phyloP scores from a whole-genome alignment of 2,888 invertebrate genomes.

The Pterobdella sp. region DNA sequence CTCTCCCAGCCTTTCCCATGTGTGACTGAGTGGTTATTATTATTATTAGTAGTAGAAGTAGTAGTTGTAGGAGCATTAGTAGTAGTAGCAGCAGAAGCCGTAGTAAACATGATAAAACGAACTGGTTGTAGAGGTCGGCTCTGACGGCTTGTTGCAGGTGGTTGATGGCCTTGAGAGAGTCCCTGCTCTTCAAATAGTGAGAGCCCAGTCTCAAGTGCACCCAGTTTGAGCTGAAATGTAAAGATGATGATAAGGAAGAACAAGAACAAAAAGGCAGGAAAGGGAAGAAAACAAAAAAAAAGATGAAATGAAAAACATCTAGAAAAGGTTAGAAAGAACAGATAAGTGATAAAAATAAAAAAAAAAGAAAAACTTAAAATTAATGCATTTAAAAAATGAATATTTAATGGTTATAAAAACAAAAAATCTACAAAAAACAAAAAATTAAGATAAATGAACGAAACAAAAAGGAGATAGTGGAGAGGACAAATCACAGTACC shows the following conservation, averaged over 20 bases:
- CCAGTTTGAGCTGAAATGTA: constrained; percentile 60
- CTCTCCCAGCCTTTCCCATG: constrained; percentile 83
- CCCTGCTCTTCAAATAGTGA: constrained; percentile 66
- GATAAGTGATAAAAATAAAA: background rate
- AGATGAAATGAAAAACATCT: background rate
- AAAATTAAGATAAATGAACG: background rate
- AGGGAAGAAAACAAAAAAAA: background rate
- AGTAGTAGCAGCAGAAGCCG: background rate
- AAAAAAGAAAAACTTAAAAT: too few species aligned
- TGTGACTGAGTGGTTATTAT: constrained; percentile 48
- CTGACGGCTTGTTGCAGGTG: constrained; percentile 61
- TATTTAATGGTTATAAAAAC: background rate
- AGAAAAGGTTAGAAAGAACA: background rate
- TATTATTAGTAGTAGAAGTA: background rate
- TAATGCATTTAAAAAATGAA: background rate
- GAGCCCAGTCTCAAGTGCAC: constrained; percentile 76
- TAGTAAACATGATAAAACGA: constrained; percentile 43
- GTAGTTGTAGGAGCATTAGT: background rate
- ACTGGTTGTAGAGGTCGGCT: constrained; percentile 60
- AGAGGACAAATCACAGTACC: too few species aligned
- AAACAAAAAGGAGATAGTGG: background rate
- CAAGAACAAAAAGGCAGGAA: background rate
- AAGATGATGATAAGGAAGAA: background rate
- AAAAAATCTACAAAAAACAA: background rate
- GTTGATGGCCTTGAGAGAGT: constrained; percentile 67